Evolutionary conservation across 92 coral and sea anemone genomes (phyloP), one percentile per base, ranked within the genome.

Genomic region (Epizoanthus ramosus): DNA sequence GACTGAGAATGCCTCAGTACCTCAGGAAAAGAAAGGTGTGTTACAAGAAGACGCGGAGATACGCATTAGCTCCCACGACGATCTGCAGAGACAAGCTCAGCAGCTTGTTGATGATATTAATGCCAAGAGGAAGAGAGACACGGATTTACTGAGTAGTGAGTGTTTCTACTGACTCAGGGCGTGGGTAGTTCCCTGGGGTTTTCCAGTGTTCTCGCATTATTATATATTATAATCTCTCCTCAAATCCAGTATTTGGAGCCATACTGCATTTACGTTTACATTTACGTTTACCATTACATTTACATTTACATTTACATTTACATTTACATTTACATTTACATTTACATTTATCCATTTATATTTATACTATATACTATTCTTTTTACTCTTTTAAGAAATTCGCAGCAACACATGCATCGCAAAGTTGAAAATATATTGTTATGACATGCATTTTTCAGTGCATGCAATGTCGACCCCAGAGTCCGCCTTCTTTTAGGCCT

Each of bases 71-170:
- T 89, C 92, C 21, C 93, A 95, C 23, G 90, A 87, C 56, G 99
- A 96, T 69, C 74, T 96, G 31, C 93, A 96, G 73, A 88, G 99
- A 81, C 89, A 85, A 54, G 90, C 91, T 33, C 99, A 94, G 83
- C 98, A 96, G 81, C 88, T 92, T 39, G 95, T 96, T 37, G 99
- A 96, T 77, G 98, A 93, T 81, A 94, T 96, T 54, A 96, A 96
- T 73, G 91, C 96, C 58, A 96, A 96, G 74, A 74, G 99, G 25
- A 96, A 94, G 86, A 90, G 99, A 82, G 99, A 96, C 88, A 93
- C 96, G 25, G 97, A 91, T 84, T 68, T 94, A 39, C 60, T 96
- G 64, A 79, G 85, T 68, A 94, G 98, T 95, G 80, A n/a, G 67
- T 22, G 22, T 69, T 7, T 3, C 12, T 41, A 69, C 56, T 80